Evolutionary conservation across 2,888 invertebrate species (phyloP).

Genomic region (Machimus rusticus): DNA sequence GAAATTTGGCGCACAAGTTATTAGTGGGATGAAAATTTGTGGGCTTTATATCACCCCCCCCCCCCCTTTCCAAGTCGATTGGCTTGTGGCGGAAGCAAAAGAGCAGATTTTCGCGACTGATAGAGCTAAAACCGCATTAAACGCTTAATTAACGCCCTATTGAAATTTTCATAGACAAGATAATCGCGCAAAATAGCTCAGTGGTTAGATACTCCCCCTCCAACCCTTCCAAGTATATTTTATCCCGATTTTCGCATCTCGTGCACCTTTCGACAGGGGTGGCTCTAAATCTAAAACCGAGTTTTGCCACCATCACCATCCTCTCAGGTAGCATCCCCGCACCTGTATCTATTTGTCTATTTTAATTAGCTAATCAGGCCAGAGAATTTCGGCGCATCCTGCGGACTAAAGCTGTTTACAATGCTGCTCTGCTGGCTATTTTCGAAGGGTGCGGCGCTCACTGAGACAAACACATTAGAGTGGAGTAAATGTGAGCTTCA

Average conservation of each 20-base stretch:
- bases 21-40: neutral
- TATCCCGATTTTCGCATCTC: neutral
- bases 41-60: neutral
- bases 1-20: neutral
- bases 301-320: neutral
- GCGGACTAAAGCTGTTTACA: constrained; percentile 19
- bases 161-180: constrained; percentile 33
- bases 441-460: neutral
- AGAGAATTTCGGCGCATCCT: constrained; percentile 20
- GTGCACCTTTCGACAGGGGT: neutral
- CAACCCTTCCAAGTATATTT: neutral
- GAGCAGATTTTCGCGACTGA: constrained; percentile 9
- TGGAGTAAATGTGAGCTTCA: neutral
- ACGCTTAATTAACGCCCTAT: constrained; percentile 28
- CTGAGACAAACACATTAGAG: constrained; percentile 3
- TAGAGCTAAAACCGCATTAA: constrained; percentile 15
- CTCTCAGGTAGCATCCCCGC: neutral
- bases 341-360: neutral
- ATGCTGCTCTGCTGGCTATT: neutral
- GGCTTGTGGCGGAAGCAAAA: neutral
- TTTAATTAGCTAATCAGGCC: constrained; percentile 28
- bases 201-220: neutral
- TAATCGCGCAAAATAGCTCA: constrained; percentile 25
- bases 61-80: neutral
- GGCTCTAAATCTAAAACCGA: neutral